Evolutionary conservation across 1,140 invertebrate genomes (phyloP).

Genomic region (Ptiloglossa arizonensis): DNA sequence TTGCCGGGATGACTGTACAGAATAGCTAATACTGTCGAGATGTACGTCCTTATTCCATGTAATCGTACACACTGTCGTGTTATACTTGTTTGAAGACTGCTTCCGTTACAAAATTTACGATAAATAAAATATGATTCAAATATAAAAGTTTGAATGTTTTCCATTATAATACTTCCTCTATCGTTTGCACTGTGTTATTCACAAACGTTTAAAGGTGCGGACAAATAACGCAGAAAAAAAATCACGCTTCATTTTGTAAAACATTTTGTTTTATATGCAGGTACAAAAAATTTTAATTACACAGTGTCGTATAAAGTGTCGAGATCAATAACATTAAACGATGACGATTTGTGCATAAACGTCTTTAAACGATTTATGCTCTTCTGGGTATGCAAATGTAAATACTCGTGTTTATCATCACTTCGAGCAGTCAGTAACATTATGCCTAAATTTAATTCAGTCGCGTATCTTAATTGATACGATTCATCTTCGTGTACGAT

Average conservation of each 20-base stretch:
- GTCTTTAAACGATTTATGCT: background rate
- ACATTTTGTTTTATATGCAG: background rate
- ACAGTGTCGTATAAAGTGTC: conserved; percentile 43
- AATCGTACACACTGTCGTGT: conserved; percentile 74
- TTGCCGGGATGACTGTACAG: conserved; percentile 6
- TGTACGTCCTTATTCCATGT: conserved; percentile 70
- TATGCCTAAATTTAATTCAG: background rate
- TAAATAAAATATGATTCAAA: conserved; percentile 74
- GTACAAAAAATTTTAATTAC: background rate
- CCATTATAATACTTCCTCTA: background rate
- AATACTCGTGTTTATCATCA: background rate
- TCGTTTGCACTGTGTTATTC: background rate
- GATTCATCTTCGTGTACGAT: background rate
- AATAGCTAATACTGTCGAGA: conserved; percentile 41
- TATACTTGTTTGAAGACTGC: conserved; percentile 80
- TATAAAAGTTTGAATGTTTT: background rate
- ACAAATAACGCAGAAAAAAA: background rate
- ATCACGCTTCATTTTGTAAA: background rate
- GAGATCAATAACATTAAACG: conserved; percentile 58
- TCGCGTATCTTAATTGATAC: background rate
- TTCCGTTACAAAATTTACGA: conserved; percentile 79
- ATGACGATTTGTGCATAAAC: conserved; percentile 33
- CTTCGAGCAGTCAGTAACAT: background rate
- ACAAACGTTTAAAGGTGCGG: background rate
- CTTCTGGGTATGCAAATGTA: background rate